Percentiles rank a stretch among this genome's conserved stretches.
phyloP scores from a whole-genome alignment of 2,113 vertebrate genomes.

The Odocoileus hemionus region DNA sequence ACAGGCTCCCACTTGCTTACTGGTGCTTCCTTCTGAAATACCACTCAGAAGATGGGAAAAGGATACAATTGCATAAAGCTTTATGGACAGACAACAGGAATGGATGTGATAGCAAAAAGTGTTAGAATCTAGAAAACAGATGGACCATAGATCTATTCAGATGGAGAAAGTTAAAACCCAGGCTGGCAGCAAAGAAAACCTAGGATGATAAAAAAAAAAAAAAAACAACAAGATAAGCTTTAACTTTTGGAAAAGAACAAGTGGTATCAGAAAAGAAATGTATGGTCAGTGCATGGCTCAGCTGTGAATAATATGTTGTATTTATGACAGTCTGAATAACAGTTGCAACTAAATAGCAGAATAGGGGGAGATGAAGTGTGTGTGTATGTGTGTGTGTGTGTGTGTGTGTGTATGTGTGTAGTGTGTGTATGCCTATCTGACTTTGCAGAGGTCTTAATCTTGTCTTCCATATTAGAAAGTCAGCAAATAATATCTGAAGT shows the following conservation, averaged over 20 bases:
- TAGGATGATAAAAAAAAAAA: not conserved
- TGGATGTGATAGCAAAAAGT: not conserved
- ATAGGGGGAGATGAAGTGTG: not conserved
- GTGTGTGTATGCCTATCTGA: not conserved
- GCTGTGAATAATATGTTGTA: not conserved
- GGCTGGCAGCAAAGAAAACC: not conserved
- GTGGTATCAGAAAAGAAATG: not conserved
- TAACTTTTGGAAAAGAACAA: not conserved
- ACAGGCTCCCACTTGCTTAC: rapidly evolving
- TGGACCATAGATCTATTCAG: not conserved
- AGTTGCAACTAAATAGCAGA: not conserved
- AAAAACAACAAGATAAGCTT: not conserved
- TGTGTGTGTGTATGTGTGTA: not conserved
- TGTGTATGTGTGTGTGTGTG: not conserved
- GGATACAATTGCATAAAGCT: not conserved
- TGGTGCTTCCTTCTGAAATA: not conserved
- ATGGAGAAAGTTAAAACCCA: not conserved
- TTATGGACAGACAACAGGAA: not conserved
- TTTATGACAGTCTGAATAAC: not conserved
- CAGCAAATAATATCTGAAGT: not conserved
- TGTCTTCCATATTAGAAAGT: not conserved
- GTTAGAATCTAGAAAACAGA: not conserved
- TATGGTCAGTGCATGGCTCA: rapidly evolving
- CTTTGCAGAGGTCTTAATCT: not conserved
- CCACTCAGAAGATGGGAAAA: not conserved